These are phyloP conservation scores for Scaptomyza polygonia DNA, from an alignment of 2,888 invertebrate species.

Conservation along the genomic window DNA sequence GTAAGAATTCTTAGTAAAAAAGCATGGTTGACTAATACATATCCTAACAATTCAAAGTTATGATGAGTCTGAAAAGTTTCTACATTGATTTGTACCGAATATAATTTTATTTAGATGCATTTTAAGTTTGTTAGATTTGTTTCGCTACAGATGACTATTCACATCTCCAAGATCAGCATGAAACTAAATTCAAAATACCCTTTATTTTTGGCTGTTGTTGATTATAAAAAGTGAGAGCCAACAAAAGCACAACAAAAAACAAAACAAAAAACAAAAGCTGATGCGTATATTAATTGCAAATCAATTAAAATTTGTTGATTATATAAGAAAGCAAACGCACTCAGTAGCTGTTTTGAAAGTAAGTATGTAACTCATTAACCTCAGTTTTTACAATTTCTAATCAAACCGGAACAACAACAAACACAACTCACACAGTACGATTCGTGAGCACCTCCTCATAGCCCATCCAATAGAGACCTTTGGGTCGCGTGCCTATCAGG, in stretches of 20 bases:
- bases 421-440: slow-evolving; percentile 81
- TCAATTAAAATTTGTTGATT: slow-evolving; percentile 30
- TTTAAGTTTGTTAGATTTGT: too few species aligned
- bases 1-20: background rate
- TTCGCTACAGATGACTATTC: too few species aligned
- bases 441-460: slow-evolving; percentile 83
- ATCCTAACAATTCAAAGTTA: background rate
- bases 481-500: slow-evolving; percentile 86
- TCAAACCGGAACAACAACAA: slow-evolving; percentile 32
- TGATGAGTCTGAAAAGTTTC: too few species aligned
- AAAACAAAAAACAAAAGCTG: slow-evolving; percentile 15
- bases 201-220: background rate
- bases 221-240: slow-evolving; percentile 38
- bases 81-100: too few species aligned
- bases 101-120: too few species aligned
- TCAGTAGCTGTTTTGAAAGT: background rate
- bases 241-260: background rate
- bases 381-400: slow-evolving; percentile 4
- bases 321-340: slow-evolving; percentile 40
- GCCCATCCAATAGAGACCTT: slow-evolving; percentile 88
- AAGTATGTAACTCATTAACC: slow-evolving; percentile 19
- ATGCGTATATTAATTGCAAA: slow-evolving; percentile 30
- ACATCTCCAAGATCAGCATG: background rate
- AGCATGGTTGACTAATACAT: background rate
- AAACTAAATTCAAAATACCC: background rate